Percentiles rank a stretch among this genome's conserved stretches.
Evolutionary conservation across 2,888 invertebrate species (phyloP).

Genomic region (Platynereis dumerilii): DNA sequence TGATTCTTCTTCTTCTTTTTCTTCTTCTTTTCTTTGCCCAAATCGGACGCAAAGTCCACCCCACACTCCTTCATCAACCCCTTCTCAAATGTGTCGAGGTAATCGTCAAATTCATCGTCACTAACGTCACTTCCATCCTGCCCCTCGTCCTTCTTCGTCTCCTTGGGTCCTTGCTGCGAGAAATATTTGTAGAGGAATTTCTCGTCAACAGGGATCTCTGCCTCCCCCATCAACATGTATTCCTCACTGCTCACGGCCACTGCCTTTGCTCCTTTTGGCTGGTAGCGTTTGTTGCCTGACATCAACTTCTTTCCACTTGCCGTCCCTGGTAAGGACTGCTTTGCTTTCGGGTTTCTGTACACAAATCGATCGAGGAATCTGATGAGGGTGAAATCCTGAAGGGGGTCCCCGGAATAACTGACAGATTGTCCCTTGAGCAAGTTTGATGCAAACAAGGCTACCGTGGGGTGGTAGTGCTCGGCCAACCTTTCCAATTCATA

Average conservation of each 20-base stretch:
- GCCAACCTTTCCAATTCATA: conserved; percentile 77
- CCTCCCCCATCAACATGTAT: conserved; percentile 71
- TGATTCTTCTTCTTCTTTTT: conserved; percentile 15
- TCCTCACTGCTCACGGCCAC: conserved; percentile 74
- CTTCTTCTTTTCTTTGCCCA: conserved; percentile 14
- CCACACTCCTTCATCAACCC: conserved; percentile 12
- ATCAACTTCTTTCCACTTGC: conserved; percentile 60
- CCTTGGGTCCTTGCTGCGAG: conserved; percentile 55
- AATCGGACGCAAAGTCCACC: too few species aligned
- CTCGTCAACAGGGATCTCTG: conserved; percentile 87
- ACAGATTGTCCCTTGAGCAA: conserved; percentile 73
- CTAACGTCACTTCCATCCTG: conserved; percentile 77
- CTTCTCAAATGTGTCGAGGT: conserved; percentile 63
- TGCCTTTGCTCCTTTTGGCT: not conserved
- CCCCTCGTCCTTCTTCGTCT: conserved; percentile 65
- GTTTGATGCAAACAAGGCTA: conserved; percentile 83
- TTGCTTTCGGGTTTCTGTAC: conserved; percentile 80
- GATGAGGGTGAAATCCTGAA: conserved; percentile 88
- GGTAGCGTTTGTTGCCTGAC: not conserved
- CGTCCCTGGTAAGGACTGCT: conserved; percentile 67
- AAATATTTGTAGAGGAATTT: conserved; percentile 78
- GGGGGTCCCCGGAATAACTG: conserved; percentile 88
- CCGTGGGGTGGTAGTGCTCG: conserved; percentile 89
- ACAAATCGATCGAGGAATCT: conserved; percentile 94
- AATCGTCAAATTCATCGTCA: conserved; percentile 79